A percentile compares a stretch with the other conserved stretches of the same genome.
phyloP scores from a whole-genome alignment of 2,888 invertebrate genomes.

The Troides oblongomaculatus region DNA sequence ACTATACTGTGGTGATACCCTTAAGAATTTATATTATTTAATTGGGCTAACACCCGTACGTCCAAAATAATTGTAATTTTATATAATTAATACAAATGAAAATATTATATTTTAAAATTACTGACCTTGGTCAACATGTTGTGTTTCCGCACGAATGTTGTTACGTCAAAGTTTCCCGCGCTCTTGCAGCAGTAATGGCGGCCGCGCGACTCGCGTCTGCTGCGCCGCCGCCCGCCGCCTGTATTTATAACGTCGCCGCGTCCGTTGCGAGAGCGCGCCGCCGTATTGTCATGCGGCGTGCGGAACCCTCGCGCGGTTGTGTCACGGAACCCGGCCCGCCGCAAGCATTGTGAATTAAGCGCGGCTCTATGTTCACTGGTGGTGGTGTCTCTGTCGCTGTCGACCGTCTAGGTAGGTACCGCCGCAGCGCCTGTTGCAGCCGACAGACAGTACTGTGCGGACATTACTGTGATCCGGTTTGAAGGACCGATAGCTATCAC shows the following conservation, averaged over 20 bases:
- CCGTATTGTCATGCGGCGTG: conserved; percentile 68
- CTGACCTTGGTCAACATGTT: conserved; percentile 74
- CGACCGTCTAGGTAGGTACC: too few species aligned
- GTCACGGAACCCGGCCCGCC: conserved; percentile 61
- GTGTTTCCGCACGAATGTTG: conserved; percentile 39
- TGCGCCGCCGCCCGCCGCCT: conserved; percentile 49
- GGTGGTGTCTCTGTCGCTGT: too few species aligned
- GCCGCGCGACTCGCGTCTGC: conserved; percentile 57
- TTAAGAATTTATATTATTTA: too few species aligned
- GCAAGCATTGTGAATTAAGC: conserved; percentile 34
- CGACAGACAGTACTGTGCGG: too few species aligned
- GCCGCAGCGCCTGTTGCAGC: too few species aligned
- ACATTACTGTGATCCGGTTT: too few species aligned
- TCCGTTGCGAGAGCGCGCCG: conserved; percentile 60
- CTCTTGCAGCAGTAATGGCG: conserved; percentile 55
- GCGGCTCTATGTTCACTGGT: background rate
- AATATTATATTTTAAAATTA: conserved; percentile 32
- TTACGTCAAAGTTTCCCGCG: conserved; percentile 69
- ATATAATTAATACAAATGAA: background rate
- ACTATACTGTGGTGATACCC: too few species aligned
- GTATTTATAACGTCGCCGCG: conserved; percentile 75
- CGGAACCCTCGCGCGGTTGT: conserved; percentile 62
- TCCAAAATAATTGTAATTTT: too few species aligned
- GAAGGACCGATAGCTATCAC: too few species aligned
- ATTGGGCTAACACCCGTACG: too few species aligned